Conservation (phyloP, 2,888 invertebrate species). For the Ferrisia virgata region DNA sequence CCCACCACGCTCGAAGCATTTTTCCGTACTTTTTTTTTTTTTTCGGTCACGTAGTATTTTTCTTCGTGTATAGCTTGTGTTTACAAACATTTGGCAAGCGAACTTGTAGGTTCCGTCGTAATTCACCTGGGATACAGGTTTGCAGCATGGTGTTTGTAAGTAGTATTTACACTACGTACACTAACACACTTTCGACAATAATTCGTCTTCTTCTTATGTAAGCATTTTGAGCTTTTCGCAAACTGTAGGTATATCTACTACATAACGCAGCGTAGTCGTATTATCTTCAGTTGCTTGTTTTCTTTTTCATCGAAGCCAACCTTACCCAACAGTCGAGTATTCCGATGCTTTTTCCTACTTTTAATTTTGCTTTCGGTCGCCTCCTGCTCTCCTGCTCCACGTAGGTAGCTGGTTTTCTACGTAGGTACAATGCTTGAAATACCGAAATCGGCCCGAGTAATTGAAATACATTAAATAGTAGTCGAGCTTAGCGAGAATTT, state of each 20-base stretch:
- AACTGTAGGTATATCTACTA: too few species aligned
- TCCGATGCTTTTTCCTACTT: background rate
- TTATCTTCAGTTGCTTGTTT: background rate
- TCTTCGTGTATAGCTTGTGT: background rate
- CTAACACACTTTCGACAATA: background rate
- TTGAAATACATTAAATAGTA: background rate
- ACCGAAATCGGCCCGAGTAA: background rate
- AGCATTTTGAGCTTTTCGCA: background rate
- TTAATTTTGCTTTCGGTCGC: background rate
- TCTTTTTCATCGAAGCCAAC: background rate
- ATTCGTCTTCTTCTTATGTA: background rate
- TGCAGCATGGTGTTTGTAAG: background rate
- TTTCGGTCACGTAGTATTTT: constrained; percentile 19
- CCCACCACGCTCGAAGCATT: background rate
- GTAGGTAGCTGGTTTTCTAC: background rate
- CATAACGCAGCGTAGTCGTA: background rate
- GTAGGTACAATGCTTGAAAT: background rate
- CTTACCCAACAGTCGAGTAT: too few species aligned
- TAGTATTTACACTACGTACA: background rate
- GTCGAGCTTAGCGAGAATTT: background rate
- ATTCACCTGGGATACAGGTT: constrained; percentile 1
- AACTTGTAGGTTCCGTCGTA: background rate
- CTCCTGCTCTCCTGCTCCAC: background rate
- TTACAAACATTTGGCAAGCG: constrained; percentile 18
- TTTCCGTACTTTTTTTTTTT: background rate